Conservation (phyloP, 2,888 invertebrate genomes). For the Drosophila engyochracea region DNA sequence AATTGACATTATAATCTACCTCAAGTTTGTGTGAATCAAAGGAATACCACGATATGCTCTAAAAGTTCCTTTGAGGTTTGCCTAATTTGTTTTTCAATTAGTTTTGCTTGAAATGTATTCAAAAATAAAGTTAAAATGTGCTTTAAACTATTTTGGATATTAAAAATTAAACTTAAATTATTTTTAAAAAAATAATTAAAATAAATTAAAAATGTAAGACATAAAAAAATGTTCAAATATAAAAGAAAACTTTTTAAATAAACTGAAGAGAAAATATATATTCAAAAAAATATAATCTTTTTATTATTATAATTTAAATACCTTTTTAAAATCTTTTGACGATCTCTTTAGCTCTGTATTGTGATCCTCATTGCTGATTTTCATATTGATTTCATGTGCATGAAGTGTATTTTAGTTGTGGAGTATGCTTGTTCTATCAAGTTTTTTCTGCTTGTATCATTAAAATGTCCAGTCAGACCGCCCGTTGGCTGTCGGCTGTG, state of each 20-base stretch:
- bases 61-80: neutral
- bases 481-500: constrained; percentile 66
- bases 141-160: neutral
- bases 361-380: neutral
- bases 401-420: constrained; percentile 41
- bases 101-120: neutral
- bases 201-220: too few species aligned
- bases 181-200: too few species aligned
- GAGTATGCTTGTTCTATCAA: constrained; percentile 1
- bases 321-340: neutral
- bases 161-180: neutral
- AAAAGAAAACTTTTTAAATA: neutral
- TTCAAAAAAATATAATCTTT: neutral
- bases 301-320: neutral
- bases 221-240: too few species aligned
- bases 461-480: constrained; percentile 71
- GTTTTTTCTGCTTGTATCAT: constrained; percentile 66
- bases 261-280: too few species aligned
- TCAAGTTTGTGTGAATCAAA: neutral
- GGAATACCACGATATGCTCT: neutral
- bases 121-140: neutral
- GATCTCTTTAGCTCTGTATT: neutral
- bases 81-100: neutral
- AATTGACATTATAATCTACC: neutral
- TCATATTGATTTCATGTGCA: neutral